Percentiles rank a stretch among this genome's conserved stretches.
Evolutionary conservation across 2,888 invertebrate species (phyloP).

Genomic region (Folsomia manolachei): DNA sequence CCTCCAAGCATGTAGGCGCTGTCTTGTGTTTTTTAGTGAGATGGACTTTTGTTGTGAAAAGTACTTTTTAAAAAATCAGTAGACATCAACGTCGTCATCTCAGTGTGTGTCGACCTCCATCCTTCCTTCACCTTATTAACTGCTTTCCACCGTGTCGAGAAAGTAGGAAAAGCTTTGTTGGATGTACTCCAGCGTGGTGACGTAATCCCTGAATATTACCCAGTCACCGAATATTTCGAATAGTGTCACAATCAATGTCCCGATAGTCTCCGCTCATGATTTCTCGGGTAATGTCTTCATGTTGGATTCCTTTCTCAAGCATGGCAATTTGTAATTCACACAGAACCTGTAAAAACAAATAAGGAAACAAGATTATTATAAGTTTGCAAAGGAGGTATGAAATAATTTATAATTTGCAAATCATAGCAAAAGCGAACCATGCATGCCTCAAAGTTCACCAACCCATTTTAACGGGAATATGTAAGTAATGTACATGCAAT

Average conservation of each 20-base stretch:
- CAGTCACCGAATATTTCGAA: slow-evolving; percentile 62
- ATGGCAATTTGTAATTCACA: slow-evolving; percentile 67
- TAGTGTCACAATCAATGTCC: slow-evolving; percentile 54
- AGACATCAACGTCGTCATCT: too few species aligned
- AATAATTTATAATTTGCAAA: too few species aligned
- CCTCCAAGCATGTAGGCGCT: neutral
- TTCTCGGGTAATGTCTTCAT: slow-evolving; percentile 53
- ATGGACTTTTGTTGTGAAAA: neutral
- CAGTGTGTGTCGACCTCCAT: too few species aligned
- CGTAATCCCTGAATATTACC: slow-evolving; percentile 64
- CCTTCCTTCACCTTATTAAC: too few species aligned
- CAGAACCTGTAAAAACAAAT: slow-evolving; percentile 58
- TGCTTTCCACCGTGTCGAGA: neutral
- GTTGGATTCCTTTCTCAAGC: slow-evolving; percentile 57
- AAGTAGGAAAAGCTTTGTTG: slow-evolving; percentile 55
- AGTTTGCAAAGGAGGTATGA: too few species aligned
- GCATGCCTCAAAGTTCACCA: too few species aligned
- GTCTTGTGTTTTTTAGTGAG: neutral
- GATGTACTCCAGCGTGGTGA: slow-evolving; percentile 63
- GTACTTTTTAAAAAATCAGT: neutral
- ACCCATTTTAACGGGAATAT: too few species aligned
- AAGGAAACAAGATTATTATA: neutral
- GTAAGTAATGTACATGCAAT: too few species aligned
- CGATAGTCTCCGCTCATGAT: slow-evolving; percentile 54
- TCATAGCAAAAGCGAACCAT: too few species aligned